A percentile compares a stretch with the other conserved stretches of the same genome.
Evolutionary conservation across 2,888 invertebrate species (phyloP).

Genomic region (Caenorhabditis sp.): DNA sequence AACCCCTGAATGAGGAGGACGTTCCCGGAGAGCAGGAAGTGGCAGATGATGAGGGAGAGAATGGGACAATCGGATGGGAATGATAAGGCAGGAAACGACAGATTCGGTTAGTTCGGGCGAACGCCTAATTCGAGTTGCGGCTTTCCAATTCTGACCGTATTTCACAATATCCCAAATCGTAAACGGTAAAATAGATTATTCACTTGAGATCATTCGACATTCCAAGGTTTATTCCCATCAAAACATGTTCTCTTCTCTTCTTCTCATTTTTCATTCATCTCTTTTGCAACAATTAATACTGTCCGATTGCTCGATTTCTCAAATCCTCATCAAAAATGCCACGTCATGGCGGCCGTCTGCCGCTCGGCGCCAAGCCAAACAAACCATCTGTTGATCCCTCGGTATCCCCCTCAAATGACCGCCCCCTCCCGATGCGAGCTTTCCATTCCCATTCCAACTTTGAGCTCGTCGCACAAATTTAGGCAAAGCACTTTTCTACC

Average conservation of each 20-base stretch:
- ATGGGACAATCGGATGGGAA: conserved; percentile 2
- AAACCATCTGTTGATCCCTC: conserved; percentile 37
- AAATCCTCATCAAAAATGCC: conserved; percentile 50
- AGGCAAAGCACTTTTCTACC: conserved; percentile 1
- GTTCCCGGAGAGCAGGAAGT: conserved; percentile 9
- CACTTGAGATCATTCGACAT: not conserved
- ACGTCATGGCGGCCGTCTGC: conserved; percentile 25
- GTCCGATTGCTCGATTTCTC: conserved; percentile 4
- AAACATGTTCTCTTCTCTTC: too few species aligned
- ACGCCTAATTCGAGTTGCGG: too few species aligned
- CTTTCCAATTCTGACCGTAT: too few species aligned
- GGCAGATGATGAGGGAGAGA: conserved; percentile 4
- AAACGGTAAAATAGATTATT: too few species aligned
- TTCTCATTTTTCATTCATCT: not conserved
- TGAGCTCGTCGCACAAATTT: not conserved
- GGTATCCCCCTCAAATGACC: conserved; percentile 1
- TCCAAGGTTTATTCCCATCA: not conserved
- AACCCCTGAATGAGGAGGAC: not conserved
- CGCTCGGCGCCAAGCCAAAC: conserved; percentile 3
- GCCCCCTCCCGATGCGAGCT: not conserved
- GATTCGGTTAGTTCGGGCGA: too few species aligned
- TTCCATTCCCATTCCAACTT: too few species aligned
- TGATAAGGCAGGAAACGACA: conserved; percentile 6
- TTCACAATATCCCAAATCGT: too few species aligned
- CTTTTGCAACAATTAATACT: conserved; percentile 10